phyloP scores from a whole-genome alignment of 1,140 invertebrate species.

The Pseudomyrmex pallidus region DNA sequence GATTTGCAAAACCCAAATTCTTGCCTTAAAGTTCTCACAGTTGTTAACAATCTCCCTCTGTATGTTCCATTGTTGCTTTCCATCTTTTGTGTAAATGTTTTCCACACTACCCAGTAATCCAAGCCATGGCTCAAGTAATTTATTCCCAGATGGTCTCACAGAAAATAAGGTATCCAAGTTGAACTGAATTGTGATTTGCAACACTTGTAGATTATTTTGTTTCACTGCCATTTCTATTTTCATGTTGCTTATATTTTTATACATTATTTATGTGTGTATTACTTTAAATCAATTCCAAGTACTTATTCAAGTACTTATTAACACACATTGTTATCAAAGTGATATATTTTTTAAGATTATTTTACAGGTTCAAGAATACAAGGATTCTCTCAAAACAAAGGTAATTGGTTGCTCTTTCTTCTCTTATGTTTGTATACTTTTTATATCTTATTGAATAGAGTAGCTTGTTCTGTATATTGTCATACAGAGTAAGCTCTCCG shows the following conservation, averaged over 20 bases:
- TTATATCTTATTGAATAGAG: neutral
- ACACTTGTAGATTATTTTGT: neutral
- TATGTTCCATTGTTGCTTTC: neutral
- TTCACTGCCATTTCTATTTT: too few relatives aligned
- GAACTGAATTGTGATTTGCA: neutral
- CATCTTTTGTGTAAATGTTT: slow-evolving; percentile 35
- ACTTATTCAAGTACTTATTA: neutral
- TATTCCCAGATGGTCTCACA: slow-evolving; percentile 6
- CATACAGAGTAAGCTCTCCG: too few relatives aligned
- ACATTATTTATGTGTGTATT: neutral
- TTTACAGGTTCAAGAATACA: slow-evolving; percentile 93
- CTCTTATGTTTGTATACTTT: neutral
- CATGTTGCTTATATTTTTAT: too few relatives aligned
- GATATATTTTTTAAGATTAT: slow-evolving; percentile 72
- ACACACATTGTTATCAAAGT: slow-evolving; percentile 50
- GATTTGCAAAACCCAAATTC: slow-evolving; percentile 7
- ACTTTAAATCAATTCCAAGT: slow-evolving; percentile 1
- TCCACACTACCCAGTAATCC: slow-evolving; percentile 21
- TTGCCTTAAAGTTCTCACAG: neutral
- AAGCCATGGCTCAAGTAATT: slow-evolving; percentile 21
- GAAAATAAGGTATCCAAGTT: slow-evolving; percentile 24
- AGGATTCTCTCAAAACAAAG: slow-evolving; percentile 92
- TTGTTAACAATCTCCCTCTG: neutral
- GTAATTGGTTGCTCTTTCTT: slow-evolving; percentile 70
- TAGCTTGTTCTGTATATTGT: too few relatives aligned